phyloP scores from a whole-genome alignment of 2,113 vertebrate species.

The Pluvialis apricaria region DNA sequence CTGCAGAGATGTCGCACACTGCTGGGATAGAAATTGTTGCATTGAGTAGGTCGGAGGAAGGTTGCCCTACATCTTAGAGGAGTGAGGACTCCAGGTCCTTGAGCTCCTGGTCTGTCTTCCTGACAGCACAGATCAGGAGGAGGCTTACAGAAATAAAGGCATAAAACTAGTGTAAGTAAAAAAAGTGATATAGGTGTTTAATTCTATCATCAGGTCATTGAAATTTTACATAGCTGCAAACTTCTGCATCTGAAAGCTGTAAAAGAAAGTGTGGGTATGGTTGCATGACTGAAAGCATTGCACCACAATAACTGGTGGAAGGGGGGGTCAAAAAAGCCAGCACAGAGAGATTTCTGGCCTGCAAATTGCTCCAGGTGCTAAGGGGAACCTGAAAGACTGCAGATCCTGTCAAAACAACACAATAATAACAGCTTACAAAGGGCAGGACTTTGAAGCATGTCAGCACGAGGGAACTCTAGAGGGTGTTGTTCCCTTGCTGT shows the following conservation, averaged over 20 bases:
- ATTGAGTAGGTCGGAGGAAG: neutral
- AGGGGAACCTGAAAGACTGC: slow-evolving; percentile 25
- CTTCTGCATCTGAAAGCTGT: slow-evolving; percentile 1
- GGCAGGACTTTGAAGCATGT: slow-evolving; percentile 19
- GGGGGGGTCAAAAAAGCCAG: slow-evolving; percentile 20
- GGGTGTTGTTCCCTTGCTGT: neutral
- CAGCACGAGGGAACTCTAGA: neutral
- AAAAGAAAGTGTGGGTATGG: slow-evolving; percentile 4
- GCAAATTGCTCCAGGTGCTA: slow-evolving; percentile 56
- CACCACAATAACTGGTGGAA: neutral
- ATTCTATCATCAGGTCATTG: neutral
- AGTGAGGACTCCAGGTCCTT: neutral
- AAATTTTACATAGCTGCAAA: slow-evolving; percentile 19
- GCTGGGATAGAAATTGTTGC: neutral
- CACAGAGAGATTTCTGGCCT: slow-evolving; percentile 3
- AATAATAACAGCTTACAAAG: slow-evolving; percentile 46
- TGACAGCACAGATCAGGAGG: neutral
- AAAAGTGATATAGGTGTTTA: neutral
- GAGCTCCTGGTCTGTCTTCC: neutral
- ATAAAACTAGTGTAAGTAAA: neutral
- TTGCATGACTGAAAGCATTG: slow-evolving; percentile 50
- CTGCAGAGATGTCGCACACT: neutral
- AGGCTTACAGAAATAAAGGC: neutral
- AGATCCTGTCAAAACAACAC: slow-evolving; percentile 33
- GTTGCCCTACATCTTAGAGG: neutral